Base-by-base conservation (phyloP, 2,888 invertebrate genomes). In the Dysmachus trigonus region DNA sequence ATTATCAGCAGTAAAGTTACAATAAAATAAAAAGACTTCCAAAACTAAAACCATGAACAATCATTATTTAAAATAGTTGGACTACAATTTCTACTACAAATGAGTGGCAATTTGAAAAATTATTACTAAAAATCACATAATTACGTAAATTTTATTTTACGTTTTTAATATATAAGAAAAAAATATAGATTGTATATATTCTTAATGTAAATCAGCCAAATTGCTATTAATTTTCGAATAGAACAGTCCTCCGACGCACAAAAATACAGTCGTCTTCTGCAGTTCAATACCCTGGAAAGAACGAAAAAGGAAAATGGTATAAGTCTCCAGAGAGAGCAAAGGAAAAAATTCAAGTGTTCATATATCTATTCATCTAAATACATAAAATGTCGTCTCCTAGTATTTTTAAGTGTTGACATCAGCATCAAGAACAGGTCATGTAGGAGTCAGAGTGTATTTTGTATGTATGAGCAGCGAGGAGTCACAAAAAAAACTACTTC, bases 341-440 rank as follows among this genome's bases (percentile, higher is more conserved):
- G 10, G 18, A 27, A 62, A 27, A 62, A 62, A 62, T 62, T 18
- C 62, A 18, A 62, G n/a, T 53, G 22, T 53, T 8, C 22, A 22
- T 53, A 22, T 8, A 10, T 53, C 1, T 53, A 53, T 53, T 7
- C 53, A 22, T 41, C 41, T 41, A 41, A 8, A 41, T 41, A 53
- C 51, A 53, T 4, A 15, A 15, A n/a, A 53, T 22, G 53, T 22
- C 53, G 53, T 18, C 18, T 18, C 8, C 7, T n/a, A 74, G 31
- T 18, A 74, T 18, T 74, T 35, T 76, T 27, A 76, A 76, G 35
- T 76, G 76, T 38, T 76, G 76, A 33, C 76, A 76, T 76, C 76
- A 76, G 18, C 76, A 38, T 22, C 38, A 18, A 15, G 38, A 22
- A 22, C 33, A 18, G 22, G 18, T 76, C 76, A 76, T 76, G 41